phyloP scores from a whole-genome alignment of 2,113 vertebrate genomes.

The Malurus elegans region DNA sequence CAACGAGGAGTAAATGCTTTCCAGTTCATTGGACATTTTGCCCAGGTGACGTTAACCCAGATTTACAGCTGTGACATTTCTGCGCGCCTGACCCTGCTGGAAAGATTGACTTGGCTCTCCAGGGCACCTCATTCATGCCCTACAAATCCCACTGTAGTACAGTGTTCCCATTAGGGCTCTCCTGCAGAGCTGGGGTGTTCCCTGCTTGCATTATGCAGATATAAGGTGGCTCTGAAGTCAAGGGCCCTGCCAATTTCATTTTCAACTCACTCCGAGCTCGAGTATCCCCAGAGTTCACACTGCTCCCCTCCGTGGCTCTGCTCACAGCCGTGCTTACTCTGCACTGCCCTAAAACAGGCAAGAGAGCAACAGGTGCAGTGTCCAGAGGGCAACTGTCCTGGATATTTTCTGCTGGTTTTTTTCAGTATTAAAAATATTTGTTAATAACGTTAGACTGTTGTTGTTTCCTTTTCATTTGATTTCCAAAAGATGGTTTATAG shows the following conservation, averaged over 20 bases:
- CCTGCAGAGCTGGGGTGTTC: background rate
- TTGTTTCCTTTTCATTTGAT: background rate
- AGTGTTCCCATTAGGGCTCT: background rate
- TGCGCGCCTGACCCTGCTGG: background rate
- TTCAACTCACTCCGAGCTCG: background rate
- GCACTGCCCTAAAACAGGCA: conserved; percentile 42
- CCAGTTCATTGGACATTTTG: conserved; percentile 14
- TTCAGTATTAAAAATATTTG: conserved; percentile 21
- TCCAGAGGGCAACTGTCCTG: background rate
- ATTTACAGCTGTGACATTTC: conserved; percentile 35
- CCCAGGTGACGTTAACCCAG: background rate
- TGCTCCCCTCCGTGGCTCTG: background rate
- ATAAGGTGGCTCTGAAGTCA: background rate
- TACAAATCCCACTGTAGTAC: background rate
- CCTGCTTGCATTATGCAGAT: background rate
- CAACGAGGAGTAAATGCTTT: conserved; percentile 28
- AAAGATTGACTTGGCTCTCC: background rate
- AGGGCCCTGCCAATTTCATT: background rate
- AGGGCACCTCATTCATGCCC: background rate
- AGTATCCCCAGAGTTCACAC: background rate
- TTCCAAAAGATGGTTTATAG: background rate
- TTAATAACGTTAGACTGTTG: conserved; percentile 1
- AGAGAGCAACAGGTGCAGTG: conserved; percentile 44
- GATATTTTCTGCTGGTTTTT: conserved; percentile 1
- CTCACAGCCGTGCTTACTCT: background rate